Base-by-base conservation (phyloP, 1,140 invertebrate species). In the Drosophila miranda region DNA sequence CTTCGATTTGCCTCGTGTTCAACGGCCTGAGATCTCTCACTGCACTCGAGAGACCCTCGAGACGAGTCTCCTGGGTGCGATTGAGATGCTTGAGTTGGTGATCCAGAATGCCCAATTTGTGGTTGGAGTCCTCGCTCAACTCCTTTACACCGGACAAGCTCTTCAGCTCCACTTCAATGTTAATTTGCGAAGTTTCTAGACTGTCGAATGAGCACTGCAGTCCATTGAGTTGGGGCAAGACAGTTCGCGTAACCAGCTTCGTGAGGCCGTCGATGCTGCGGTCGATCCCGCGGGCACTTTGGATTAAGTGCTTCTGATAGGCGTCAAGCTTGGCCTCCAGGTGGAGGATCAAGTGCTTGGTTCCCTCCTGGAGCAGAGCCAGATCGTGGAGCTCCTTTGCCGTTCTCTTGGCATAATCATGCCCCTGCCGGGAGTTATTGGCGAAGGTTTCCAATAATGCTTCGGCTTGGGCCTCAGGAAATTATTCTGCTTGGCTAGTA, bases 171-270 rank as follows among this genome's bases (percentile, higher is more conserved):
- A 86, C 77, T 41, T 86, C 81, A 4, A 81, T 64, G 38, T 86
- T 86, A 9, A 86, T 74, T 3, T 81, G 82, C 1, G 81, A 77
- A 0, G 81, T 87, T 16, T 87, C 81, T 14, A 87, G 59, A 16
- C 58, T 77, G 28, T 86, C 49, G 16, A 81, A 75, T 19, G 81
- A 75, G 43, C 74, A 87, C 6, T 87, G 71, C 4, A 86, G 77
- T 5, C 78, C 77, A 46, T 87, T 81, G 0, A 86, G 34, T 11
- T 86, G 60, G 0, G 81, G 81, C 26, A 86, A 48, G 4, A 87
- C 59, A 0, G 81, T 43, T 1, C 81, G 78, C 1, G 82, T 70
- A 16, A 87, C 48, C 38, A 86, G 26, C 46, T 77, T 86, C 43
- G 77, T 66, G 13, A 87, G 60, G 0, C 64, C 69, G 16, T 68